Evolutionary conservation across 2,888 invertebrate species (phyloP).

Genomic region (Cerceris rybyensis): DNA sequence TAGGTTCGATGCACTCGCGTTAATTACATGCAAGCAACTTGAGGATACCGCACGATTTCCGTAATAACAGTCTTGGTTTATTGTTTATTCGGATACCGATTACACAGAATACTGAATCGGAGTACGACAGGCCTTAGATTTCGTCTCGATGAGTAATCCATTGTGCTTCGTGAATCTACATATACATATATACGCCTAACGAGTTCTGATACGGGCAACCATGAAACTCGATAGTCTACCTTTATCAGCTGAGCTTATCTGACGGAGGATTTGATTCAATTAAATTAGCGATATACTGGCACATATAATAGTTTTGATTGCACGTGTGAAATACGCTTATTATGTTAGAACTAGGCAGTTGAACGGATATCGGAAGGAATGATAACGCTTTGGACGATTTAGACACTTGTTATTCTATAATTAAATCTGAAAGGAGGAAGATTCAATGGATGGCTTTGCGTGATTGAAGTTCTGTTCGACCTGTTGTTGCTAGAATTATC

Average conservation of each 20-base stretch:
- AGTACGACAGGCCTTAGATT: constrained; percentile 36
- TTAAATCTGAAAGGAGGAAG: too few species aligned
- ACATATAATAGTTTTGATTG: too few species aligned
- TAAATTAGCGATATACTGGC: background rate
- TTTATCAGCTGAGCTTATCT: background rate
- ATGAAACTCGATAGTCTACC: constrained; percentile 2
- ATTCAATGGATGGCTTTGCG: too few species aligned
- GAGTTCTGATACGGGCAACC: background rate
- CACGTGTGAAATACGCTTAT: too few species aligned
- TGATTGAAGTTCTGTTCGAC: too few species aligned
- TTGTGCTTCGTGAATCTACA: background rate
- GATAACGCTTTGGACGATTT: too few species aligned
- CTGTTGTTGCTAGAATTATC: too few species aligned
- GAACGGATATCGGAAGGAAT: too few species aligned
- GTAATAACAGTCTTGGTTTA: constrained; percentile 24
- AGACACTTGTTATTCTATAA: too few species aligned
- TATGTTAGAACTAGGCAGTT: too few species aligned
- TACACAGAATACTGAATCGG: constrained; percentile 40
- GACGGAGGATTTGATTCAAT: constrained; percentile 13
- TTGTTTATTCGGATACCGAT: constrained; percentile 26
- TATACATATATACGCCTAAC: background rate
- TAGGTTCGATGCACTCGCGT: background rate
- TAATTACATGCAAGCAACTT: background rate
- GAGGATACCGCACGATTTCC: background rate
- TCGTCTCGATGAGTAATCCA: constrained; percentile 54